Base-by-base conservation (phyloP, 2,888 invertebrate species). In the Opisthograptis luteolata region DNA sequence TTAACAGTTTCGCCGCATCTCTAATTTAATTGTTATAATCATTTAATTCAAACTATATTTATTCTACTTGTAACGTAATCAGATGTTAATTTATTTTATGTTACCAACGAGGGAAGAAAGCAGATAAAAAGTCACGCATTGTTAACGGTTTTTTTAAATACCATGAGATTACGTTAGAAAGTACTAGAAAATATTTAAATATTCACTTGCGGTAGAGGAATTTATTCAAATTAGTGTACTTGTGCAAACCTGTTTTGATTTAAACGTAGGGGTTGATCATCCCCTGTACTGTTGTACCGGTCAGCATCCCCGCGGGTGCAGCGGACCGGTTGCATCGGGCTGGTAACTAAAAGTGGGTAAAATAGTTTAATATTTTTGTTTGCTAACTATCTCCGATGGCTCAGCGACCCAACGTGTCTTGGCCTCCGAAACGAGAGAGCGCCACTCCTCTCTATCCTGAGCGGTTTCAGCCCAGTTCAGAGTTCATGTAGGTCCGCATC, bases 141-240 rank as follows among this genome's bases (percentile, higher is more conserved):
- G 67, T 67, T 66, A 70, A 68, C 69, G 64, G 57, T 30, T 59
- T 63, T 62, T 58, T 40, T 55, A 45, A 30, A 40, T 55, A 47
- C 56, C 60, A 54, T 50, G 56, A 61, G 56, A 62, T 64, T 56
- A 61, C 28, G 17, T 37, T 60, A 62, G 62, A 62, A 62, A 65
- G 61, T 57, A 43, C 32, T 49, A 44, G 40, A 36, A 56, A 55
- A 58, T 60, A 63, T 58, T 64, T 27, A 61, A 62, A 66, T 54
- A 62, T 68, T 40, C 70, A 70, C 70, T 71, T 71, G 73, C 55
- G 44, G 52, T 32, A 45, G 15, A 59, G 70, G 84, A 85, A 85
- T 80, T 73, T 83, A 87, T 87, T 79, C 59, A 79, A 84, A 86
- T 84, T 68, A 82, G 77, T 82, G 82, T 84, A 85, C 83, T 82